Base-by-base conservation (phyloP, 2,113 vertebrate genomes). In the Steatornis caripensis region DNA sequence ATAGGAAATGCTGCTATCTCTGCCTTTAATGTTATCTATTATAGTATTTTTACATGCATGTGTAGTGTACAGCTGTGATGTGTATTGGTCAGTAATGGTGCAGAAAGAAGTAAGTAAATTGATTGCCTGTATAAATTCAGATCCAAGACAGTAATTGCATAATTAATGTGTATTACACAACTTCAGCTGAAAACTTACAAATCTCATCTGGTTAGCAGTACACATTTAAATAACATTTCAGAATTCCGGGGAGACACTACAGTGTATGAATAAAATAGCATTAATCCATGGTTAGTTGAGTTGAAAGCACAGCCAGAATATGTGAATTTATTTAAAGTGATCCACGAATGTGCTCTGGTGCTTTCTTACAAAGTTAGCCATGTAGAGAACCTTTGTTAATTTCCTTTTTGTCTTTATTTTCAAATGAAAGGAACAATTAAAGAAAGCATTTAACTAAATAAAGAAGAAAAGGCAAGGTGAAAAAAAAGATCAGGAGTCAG, bases 401-500 rank as follows among this genome's bases (percentile, higher is more conserved):
- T 87, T 88, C 70, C 65, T 92, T 96, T 93, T 80, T 74, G 89
- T 93, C 87, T 94, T 90, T 94, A 83, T 97, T 96, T 93, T 92
- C 62, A 53, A 92, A 66, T 84, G 81, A 94, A 93, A 85, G 32
- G 54, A 90, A 90, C 39, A 92, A 93, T 93, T 97, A 93, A 79
- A 86, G 64, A 85, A 86, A 72, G 76, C 76, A 91, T 96, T 97
- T 94, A 96, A 92, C 81, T 95, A 96, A 97, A 96, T 64, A 96
- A 91, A 94, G 90, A 94, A 90, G 96, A 96, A 90, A 79, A 86
- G 71, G 8, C 87, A 80, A 95, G 30, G 36, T 61, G 37, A 41
- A 64, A 70, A 71, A 75, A 65, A 46, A 51, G 43, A 30, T 11
- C 69, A 39, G 61, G 84, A 90, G 39, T 77, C 84, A 96, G 71